Conservation (phyloP, 2,888 invertebrate species). For the Drosophila anceps region DNA sequence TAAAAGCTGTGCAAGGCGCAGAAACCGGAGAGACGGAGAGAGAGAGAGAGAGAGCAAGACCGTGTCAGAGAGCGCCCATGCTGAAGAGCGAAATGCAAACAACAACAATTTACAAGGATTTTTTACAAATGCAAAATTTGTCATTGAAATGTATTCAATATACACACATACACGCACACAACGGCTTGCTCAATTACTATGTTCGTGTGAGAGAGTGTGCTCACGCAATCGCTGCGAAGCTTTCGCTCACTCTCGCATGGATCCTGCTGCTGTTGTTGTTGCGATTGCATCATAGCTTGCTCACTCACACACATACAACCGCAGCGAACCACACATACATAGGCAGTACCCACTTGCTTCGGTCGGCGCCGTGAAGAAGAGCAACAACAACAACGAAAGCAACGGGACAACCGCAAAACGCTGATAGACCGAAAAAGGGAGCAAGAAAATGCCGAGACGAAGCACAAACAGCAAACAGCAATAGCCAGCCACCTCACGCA, state of each 20-base stretch:
- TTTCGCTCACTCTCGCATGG: slow-evolving; percentile 33
- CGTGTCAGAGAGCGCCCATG: slow-evolving; percentile 4
- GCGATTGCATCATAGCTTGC: slow-evolving; percentile 73
- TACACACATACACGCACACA: slow-evolving; percentile 16
- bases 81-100: slow-evolving; percentile 8
- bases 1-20: slow-evolving; percentile 48
- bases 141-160: slow-evolving; percentile 75
- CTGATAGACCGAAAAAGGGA: slow-evolving; percentile 77
- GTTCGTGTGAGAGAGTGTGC: slow-evolving; percentile 33
- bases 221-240: slow-evolving; percentile 57
- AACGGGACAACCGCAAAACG: slow-evolving; percentile 26
- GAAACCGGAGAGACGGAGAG: slow-evolving; percentile 9
- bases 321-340: slow-evolving; percentile 24
- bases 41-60: slow-evolving; percentile 3
- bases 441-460: slow-evolving; percentile 69
- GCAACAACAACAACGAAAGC: slow-evolving; percentile 16
- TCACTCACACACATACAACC: slow-evolving; percentile 37
- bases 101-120: slow-evolving; percentile 61
- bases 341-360: slow-evolving; percentile 68
- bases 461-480: slow-evolving; percentile 46
- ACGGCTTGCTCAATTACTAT: slow-evolving; percentile 7
- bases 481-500: slow-evolving; percentile 53
- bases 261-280: slow-evolving; percentile 55
- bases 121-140: slow-evolving; percentile 67
- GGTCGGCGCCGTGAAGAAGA: slow-evolving; percentile 17